A percentile compares a stretch with the other conserved stretches of the same genome.
Conservation (phyloP, 2,797 vertebrate genomes). For the Sphenodon punctatus region DNA sequence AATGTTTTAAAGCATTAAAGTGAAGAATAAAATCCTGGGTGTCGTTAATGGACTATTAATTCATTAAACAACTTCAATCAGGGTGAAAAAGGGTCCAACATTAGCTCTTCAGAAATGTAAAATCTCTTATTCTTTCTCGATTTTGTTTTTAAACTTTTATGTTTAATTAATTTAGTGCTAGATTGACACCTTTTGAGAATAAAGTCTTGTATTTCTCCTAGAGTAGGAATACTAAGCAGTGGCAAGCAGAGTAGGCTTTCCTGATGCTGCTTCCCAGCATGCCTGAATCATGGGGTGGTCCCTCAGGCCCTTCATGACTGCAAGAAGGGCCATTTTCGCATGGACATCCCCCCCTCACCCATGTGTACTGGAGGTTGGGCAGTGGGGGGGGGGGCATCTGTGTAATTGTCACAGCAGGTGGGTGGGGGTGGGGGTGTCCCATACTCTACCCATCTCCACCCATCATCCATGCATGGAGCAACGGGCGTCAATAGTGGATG, state of each 20-base stretch:
- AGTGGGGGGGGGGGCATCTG: too few relatives aligned
- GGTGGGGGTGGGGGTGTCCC: too few relatives aligned
- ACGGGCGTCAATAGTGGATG: too few relatives aligned
- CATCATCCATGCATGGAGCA: too few relatives aligned
- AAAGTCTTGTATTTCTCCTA: neutral
- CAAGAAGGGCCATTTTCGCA: too few relatives aligned
- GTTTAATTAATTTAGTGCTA: neutral
- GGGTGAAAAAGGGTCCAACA: neutral
- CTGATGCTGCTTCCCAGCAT: rapidly evolving
- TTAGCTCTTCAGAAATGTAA: neutral
- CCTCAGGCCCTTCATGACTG: too few relatives aligned
- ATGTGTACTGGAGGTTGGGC: too few relatives aligned
- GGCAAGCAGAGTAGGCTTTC: neutral
- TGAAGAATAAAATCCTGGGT: neutral
- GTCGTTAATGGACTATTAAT: neutral
- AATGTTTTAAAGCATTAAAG: neutral
- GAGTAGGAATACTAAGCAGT: neutral
- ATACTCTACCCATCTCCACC: too few relatives aligned
- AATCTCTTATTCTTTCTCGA: rapidly evolving
- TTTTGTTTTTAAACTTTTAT: neutral
- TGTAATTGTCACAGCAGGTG: too few relatives aligned
- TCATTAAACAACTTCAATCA: neutral
- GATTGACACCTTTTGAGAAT: neutral
- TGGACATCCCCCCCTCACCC: too few relatives aligned
- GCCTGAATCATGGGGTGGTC: too few relatives aligned